Conservation (phyloP, 2,113 vertebrate species). For the Mustela lutreola region DNA sequence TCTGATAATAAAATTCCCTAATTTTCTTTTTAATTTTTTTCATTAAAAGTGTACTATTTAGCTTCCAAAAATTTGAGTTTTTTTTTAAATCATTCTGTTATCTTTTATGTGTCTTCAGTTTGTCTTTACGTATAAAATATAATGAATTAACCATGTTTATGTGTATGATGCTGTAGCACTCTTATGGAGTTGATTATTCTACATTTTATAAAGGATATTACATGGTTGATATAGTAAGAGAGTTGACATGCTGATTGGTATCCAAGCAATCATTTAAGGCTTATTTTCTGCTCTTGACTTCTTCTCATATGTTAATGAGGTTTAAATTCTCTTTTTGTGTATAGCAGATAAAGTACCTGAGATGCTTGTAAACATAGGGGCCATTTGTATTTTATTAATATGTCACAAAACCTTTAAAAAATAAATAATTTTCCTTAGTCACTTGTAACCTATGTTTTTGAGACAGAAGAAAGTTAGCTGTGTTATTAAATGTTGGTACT, state of each 20-base stretch:
- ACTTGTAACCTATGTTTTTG: conserved; percentile 77
- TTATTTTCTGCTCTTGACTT: conserved; percentile 86
- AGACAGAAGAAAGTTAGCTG: background rate
- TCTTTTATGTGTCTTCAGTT: background rate
- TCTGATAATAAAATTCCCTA: background rate
- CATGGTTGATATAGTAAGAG: conserved; percentile 85
- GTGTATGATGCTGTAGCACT: conserved; percentile 68
- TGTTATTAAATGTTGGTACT: background rate
- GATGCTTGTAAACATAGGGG: conserved; percentile 84
- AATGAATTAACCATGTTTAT: conserved; percentile 85
- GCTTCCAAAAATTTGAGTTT: background rate
- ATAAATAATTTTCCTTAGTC: conserved; percentile 81
- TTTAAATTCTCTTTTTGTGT: conserved; percentile 85
- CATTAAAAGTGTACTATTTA: background rate
- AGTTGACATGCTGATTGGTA: conserved; percentile 86
- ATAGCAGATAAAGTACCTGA: conserved; percentile 81
- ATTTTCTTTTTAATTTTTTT: background rate
- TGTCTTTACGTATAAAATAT: conserved; percentile 81
- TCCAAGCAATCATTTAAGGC: conserved; percentile 85
- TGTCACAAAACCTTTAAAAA: conserved; percentile 83
- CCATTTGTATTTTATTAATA: conserved; percentile 84
- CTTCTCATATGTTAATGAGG: conserved; percentile 86
- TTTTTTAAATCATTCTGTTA: background rate
- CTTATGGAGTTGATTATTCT: conserved; percentile 85
- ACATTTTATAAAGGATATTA: conserved; percentile 85